These are phyloP conservation scores for Gallinago nigripennis DNA, from an alignment of 2,797 vertebrate genomes.

Conservation along the genomic window DNA sequence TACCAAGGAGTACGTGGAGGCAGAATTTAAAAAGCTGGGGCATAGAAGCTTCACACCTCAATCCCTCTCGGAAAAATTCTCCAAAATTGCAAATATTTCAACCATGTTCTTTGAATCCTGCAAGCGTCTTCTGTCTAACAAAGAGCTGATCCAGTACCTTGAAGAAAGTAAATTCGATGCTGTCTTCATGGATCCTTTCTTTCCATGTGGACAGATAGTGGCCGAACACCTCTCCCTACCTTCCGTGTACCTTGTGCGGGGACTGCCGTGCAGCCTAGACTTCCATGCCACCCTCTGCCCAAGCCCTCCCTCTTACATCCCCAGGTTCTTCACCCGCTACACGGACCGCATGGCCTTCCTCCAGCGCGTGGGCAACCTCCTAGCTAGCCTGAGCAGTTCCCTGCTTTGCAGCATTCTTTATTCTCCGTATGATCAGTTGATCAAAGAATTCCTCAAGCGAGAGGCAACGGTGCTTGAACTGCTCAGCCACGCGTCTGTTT, in stretches of 20 bases:
- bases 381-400: constrained; percentile 37
- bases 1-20: constrained; percentile 53
- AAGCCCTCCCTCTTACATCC: constrained; percentile 66
- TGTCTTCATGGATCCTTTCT: constrained; percentile 67
- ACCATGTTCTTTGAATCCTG: constrained; percentile 57
- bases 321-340: constrained; percentile 51
- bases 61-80: constrained; percentile 30
- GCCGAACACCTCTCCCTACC: constrained; percentile 70
- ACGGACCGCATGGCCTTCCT: constrained; percentile 59
- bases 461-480: constrained; percentile 58
- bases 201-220: constrained; percentile 61
- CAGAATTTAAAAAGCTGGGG: constrained; percentile 13
- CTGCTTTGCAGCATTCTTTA: constrained; percentile 61
- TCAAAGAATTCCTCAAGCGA: constrained; percentile 59
- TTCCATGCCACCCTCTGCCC: constrained; percentile 47
- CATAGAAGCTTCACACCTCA: constrained; percentile 19
- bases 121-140: constrained; percentile 44
- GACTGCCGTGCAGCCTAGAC: constrained; percentile 52
- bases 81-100: constrained; percentile 29
- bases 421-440: constrained; percentile 40
- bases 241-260: constrained; percentile 50
- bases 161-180: constrained; percentile 50
- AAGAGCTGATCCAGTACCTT: constrained; percentile 42
- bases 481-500: constrained; percentile 67
- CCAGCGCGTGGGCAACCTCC: constrained; percentile 52